Evolutionary conservation across 2,888 invertebrate species (phyloP), one percentile per base, ranked within the genome.

Genomic region (Parnassius glacialis): DNA sequence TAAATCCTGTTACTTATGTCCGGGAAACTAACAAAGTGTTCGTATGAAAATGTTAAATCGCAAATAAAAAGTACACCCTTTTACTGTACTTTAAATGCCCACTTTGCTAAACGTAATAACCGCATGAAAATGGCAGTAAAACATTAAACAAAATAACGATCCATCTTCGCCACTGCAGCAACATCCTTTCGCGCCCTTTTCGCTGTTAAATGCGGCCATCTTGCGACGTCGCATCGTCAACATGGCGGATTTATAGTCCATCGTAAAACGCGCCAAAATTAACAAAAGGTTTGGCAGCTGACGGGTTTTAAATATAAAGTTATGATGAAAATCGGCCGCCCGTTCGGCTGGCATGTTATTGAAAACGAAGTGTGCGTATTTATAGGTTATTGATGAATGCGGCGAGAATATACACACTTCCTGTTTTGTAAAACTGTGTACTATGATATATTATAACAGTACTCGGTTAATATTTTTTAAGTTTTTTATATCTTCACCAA

Each of bases 201-300:
- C 78, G 74, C 80, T 76, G 78, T 74, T 72, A 64, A 63, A 70
- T 69, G 76, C 74, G 66, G 80, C 84, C 86, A 85, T 86, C 75
- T 85, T 80, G 77, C 70, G 74, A 73, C 77, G 71, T 72, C 75
- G 74, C 75, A 74, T 74, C 76, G 77, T 70, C 79, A 84, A 85
- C 69, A 88, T 87, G 85, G 84, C 81, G 76, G 74, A 72, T 82
- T 86, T 84, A 85, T 72, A 74, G 76, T 74, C 74, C 78, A 67
- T 83, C 85, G 80, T 87, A 86, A 87, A 87, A 71, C 75, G 78
- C 77, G 83, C 82, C 81, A 81, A 88, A 87, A 89, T 87, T 89
- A 87, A 86, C 87, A 80, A 83, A 83, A 82, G 82, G 79, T 80
- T 84, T 87, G 87, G 84, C 88, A 87, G 85, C 88, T 81, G 83